A percentile compares a stretch with the other conserved stretches of the same genome.
These are phyloP conservation scores for Brachypodius melanocephalos DNA, from an alignment of 2,113 vertebrate genomes.

Conservation along the genomic window DNA sequence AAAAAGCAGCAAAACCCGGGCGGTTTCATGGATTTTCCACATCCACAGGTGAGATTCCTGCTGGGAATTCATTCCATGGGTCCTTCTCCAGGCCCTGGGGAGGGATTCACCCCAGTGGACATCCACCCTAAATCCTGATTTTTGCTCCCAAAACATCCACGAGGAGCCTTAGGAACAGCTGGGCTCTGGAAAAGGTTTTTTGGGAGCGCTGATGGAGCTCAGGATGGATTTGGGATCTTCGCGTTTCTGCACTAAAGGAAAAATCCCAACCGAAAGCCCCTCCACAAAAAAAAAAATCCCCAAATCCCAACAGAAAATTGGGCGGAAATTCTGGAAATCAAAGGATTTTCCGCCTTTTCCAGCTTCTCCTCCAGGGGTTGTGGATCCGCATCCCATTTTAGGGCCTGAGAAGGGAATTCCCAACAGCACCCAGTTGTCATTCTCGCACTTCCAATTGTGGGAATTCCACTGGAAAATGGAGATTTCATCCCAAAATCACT, in stretches of 20 bases:
- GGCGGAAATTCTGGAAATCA: not conserved
- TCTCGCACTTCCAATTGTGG: not conserved
- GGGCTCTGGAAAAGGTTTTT: not conserved
- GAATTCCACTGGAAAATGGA: not conserved
- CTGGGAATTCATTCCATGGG: not conserved
- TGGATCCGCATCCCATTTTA: not conserved
- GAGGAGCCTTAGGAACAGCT: not conserved
- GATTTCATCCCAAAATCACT: not conserved
- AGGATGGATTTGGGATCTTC: not conserved
- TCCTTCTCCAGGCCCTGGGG: not conserved
- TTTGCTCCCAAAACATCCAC: not conserved
- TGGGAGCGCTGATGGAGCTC: fast-evolving
- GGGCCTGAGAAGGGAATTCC: not conserved
- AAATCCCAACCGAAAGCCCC: too few relatives aligned
- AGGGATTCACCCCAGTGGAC: not conserved
- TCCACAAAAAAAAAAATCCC: not conserved
- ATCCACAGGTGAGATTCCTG: fast-evolving
- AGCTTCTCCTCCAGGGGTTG: not conserved
- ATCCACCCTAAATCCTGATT: not conserved
- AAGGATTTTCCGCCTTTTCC: not conserved
- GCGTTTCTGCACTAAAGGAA: fast-evolving
- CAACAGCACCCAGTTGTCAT: fast-evolving
- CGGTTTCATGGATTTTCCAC: not conserved
- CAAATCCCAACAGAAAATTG: not conserved
- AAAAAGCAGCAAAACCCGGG: not conserved